Base-by-base conservation (phyloP, 2,113 vertebrate genomes). In the Lamprologus callipterus region DNA sequence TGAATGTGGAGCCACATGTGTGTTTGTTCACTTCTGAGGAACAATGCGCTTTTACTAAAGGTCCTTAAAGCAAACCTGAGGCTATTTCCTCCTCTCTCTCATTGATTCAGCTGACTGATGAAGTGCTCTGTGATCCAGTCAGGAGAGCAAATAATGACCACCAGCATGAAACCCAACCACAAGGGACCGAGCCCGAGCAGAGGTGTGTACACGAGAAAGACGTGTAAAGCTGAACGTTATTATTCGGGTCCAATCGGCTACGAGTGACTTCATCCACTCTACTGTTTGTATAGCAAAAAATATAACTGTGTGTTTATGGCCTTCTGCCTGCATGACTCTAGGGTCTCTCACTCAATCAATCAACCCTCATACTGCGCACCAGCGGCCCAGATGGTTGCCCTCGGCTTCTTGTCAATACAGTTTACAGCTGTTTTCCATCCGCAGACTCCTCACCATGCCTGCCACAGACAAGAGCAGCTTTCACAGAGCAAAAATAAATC, bases 381-480 rank as follows among this genome's bases (percentile, higher is more conserved):
- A 80, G 87, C 75, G 54, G 63, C 63, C 84, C 91, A 91, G 81
- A 81, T 87, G 87, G 60, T 87, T 83, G 85, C 88, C 91, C 91
- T 89, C 26, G 81, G 87, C 88, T 92, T 60, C 90, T 63, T 68
- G 91, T 94, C 86, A 23, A 93, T 92, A 90, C 83, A 87, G 81
- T 93, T 91, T 92, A 92, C 94, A 92, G 92, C 91, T 90, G 92
- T 90, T 94, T 87, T 92, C 88, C 65, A 86, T 89, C 87, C 11
- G 12, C 63, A 81, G 51, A 58, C 80, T 80, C 55, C 68, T 81
- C 83, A 35, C 68, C 57, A 51, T 49, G 81, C 33, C 86, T 84
- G 87, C 90, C 7, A 19, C 65, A 87, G 85, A 87, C 90, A 85
- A 68, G 83, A 87, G 84, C 80, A 7, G 75, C 83, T 91, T 92